Base-by-base conservation (phyloP, 1,140 invertebrate species). In the Drosophila parabipectinata region DNA sequence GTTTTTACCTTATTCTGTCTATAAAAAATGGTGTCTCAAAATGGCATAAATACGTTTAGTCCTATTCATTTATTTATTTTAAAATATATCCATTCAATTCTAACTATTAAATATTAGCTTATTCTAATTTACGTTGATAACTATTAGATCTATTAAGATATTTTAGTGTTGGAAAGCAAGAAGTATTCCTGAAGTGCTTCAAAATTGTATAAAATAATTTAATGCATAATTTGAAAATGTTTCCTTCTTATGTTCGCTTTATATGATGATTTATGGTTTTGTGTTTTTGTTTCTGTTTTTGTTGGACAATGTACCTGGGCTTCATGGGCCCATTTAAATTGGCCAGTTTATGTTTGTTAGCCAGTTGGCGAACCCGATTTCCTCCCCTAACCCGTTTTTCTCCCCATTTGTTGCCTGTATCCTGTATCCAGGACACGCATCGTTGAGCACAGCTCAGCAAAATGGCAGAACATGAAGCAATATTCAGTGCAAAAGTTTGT, bases 371-470 rank as follows among this genome's bases (percentile, higher is more conserved):
- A 21, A 45, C 14, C 28, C 24, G 21, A 37, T 21, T 39, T 39
- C 26, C 67, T 30, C 51, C 28, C 18, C 15, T 32, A 28, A 28
- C 26, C 26, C 26, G 26, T 28, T 28, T 28, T 50, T 26, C 32
- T n/a, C 10, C 21, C 28, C 28, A 52, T 59, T 68, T 68, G 66
- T 47, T 44, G 4, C 41, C 15, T 3, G n/a, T 18, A 69, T 68
- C 64, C 62, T 67, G 54, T 50, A 50, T 26, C 52, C 60, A 75
- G 71, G 72, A 63, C 32, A 74, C 72, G 72, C 72, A 66, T 75
- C 72, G 60, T 53, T 75, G 48, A 26, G 52, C 72, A 37, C 10
- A 75, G n/a, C 37, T 47, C 50, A 41, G 39, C 52, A 53, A 66
- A 74, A 14, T 48, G 26, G 18, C 32, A 32, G 14, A 30, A 21